phyloP scores from a whole-genome alignment of 2,113 vertebrate species.

The Isichthys henryi region DNA sequence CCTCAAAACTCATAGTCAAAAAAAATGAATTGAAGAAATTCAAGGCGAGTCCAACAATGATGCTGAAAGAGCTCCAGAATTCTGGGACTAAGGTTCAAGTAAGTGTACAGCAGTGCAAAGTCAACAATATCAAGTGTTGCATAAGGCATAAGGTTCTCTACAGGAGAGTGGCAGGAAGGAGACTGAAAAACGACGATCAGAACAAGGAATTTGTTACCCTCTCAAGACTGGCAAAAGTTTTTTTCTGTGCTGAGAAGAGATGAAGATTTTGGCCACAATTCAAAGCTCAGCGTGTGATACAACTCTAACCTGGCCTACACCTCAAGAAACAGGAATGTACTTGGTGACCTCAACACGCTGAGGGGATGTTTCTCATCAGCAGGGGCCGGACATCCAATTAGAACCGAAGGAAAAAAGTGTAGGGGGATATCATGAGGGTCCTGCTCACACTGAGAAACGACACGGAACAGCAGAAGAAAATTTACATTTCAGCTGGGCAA shows the following conservation, averaged over 20 bases:
- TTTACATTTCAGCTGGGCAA: background rate
- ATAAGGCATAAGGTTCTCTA: background rate
- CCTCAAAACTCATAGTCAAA: background rate
- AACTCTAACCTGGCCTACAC: background rate
- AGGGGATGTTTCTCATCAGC: background rate
- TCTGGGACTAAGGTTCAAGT: background rate
- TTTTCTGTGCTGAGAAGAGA: background rate
- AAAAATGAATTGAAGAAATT: background rate
- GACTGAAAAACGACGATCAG: background rate
- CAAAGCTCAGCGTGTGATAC: background rate
- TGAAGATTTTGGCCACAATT: background rate
- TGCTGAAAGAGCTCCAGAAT: background rate
- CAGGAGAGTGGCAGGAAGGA: background rate
- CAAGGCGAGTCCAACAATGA: background rate
- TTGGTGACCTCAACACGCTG: background rate
- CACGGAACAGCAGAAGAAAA: background rate
- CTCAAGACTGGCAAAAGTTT: background rate
- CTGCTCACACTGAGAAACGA: background rate
- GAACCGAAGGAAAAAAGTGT: background rate
- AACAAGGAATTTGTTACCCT: background rate
- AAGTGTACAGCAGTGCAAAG: background rate
- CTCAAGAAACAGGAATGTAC: background rate
- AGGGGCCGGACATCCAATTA: background rate
- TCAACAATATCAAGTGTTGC: background rate
- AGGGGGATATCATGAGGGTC: background rate